Base-by-base conservation (phyloP, 2,888 invertebrate species). In the Ectemnius continuus region DNA sequence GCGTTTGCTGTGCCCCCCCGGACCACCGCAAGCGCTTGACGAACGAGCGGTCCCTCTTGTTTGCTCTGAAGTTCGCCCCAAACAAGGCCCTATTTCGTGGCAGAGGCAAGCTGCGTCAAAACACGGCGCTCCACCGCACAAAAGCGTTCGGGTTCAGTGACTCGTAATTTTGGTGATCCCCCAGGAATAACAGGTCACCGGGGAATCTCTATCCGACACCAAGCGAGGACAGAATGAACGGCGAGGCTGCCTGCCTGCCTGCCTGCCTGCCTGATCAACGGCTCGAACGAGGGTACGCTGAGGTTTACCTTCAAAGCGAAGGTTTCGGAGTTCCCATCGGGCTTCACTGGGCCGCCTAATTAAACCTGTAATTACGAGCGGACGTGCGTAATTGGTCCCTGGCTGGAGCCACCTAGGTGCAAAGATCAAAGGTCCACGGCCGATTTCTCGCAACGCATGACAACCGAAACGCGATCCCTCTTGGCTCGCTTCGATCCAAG, bases 381-480 rank as follows among this genome's bases (percentile, higher is more conserved):
- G 77, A 73, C 70, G 70, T 67, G 70, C 73, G 72, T 78, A 78
- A 78, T 78, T 77, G 78, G 76, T 36, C 68, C 67, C 58, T 68
- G 68, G 68, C 72, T 60, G 23, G 70, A 60, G 61, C 68, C 52
- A 66, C 48, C 67, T 72, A 75, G 47, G 63, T 64, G 56, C 70
- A 62, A 63, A 59, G 80, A 79, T 79, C 71, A 79, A 79, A 77
- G 80, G 77, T 77, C 46, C 67, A 69, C 74, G 67, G 56, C 79
- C 79, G 76, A 80, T 74, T 74, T 61, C 64, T 69, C 59, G 68
- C 69, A 79, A 75, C 74, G 57, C 63, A 72, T 65, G 62, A 63
- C 63, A 52, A 61, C 48, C 76, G 61, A 48, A 52, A 45, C 59
- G 56, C 45, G 76, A 64, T 69, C 47, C 52, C 20, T 61, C 6